These are phyloP conservation scores for Neosalanx taihuensis DNA, from an alignment of 2,797 vertebrate species.

Conservation along the genomic window DNA sequence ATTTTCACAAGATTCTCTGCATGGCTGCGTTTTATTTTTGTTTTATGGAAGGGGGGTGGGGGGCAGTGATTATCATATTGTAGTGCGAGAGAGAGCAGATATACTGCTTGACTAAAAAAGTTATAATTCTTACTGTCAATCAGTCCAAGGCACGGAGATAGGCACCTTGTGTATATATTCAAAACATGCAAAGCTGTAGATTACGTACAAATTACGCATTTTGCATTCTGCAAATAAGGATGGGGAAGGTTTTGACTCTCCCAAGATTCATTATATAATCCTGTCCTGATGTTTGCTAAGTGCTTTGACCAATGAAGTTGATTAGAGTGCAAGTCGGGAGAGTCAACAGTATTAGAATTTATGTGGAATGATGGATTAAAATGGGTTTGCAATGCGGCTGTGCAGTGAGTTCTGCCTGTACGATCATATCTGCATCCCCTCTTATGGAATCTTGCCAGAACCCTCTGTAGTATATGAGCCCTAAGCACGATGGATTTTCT, in stretches of 20 bases:
- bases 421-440: slow-evolving; percentile 40
- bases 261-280: slow-evolving; percentile 48
- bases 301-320: slow-evolving; percentile 35
- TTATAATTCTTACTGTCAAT: slow-evolving; percentile 25
- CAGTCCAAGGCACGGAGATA: slow-evolving; percentile 22
- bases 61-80: neutral
- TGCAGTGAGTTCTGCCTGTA: slow-evolving; percentile 20
- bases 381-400: slow-evolving; percentile 22
- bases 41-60: slow-evolving; percentile 17
- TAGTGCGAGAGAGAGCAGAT: slow-evolving; percentile 14
- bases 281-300: slow-evolving; percentile 28
- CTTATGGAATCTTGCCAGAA: slow-evolving; percentile 30
- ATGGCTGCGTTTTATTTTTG: slow-evolving; percentile 39
- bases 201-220: slow-evolving; percentile 25
- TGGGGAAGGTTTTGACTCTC: slow-evolving; percentile 37
- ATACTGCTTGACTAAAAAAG: slow-evolving; percentile 26
- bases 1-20: slow-evolving; percentile 60
- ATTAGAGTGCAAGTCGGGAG: slow-evolving; percentile 28
- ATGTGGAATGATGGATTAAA: slow-evolving; percentile 55
- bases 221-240: slow-evolving; percentile 27
- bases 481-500: slow-evolving; percentile 49
- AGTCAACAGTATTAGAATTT: slow-evolving; percentile 47
- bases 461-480: slow-evolving; percentile 25
- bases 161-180: neutral
- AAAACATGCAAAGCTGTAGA: neutral